phyloP scores from a whole-genome alignment of 2,113 vertebrate genomes.

The Cololabis saira region DNA sequence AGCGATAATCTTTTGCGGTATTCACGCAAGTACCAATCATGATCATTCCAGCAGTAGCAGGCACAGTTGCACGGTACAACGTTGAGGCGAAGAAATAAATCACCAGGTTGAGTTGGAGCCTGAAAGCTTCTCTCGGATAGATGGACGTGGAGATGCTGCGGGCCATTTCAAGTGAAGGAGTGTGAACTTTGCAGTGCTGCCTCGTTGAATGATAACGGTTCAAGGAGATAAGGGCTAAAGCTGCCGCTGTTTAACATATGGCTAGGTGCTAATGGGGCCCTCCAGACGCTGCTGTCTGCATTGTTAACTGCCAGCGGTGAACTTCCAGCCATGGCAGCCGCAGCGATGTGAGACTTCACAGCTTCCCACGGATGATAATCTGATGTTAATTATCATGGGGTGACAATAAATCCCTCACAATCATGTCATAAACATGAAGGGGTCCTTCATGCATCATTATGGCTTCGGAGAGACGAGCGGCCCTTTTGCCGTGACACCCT shows the following conservation, averaged over 20 bases:
- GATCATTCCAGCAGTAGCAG: too few relatives aligned
- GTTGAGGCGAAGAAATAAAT: neutral
- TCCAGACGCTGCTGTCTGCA: conserved; percentile 37
- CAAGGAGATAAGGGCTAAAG: conserved; percentile 35
- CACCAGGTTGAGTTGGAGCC: conserved; percentile 1
- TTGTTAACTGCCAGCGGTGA: conserved; percentile 51
- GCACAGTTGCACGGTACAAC: neutral
- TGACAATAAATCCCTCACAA: conserved; percentile 69
- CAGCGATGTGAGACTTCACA: conserved; percentile 48
- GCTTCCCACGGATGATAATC: conserved; percentile 64
- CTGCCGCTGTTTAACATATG: conserved; percentile 56
- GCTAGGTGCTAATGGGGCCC: conserved; percentile 58
- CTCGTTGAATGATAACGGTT: conserved; percentile 32
- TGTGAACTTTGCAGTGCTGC: conserved; percentile 27
- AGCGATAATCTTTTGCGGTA: too few relatives aligned
- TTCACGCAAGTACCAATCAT: too few relatives aligned
- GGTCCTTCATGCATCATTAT: conserved; percentile 72
- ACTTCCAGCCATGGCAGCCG: conserved; percentile 45
- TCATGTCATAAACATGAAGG: conserved; percentile 68
- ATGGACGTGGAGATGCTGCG: conserved; percentile 8
- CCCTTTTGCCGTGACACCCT: conserved; percentile 43
- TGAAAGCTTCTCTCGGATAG: conserved; percentile 27
- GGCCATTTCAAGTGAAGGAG: conserved; percentile 25
- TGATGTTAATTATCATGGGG: conserved; percentile 64
- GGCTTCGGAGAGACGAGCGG: conserved; percentile 43